These are phyloP conservation scores for Adoxophyes honmai DNA, from an alignment of 1,140 invertebrate genomes.

Conservation along the genomic window DNA sequence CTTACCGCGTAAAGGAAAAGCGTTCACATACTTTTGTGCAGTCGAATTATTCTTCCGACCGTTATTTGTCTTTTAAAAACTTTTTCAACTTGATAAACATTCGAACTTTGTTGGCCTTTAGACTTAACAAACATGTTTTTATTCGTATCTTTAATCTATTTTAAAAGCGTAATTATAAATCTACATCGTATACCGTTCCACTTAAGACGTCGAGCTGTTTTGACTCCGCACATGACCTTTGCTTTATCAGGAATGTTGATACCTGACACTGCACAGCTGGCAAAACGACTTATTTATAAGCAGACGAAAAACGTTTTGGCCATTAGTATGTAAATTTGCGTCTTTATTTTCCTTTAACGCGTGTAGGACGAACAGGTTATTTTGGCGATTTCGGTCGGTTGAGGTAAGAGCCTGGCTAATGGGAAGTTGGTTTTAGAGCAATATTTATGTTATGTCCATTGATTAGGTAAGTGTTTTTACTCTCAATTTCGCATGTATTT, in stretches of 20 bases:
- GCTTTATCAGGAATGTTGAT: slow-evolving; percentile 38
- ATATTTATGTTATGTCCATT: too few species aligned
- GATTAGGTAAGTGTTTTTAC: too few species aligned
- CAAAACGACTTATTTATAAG: slow-evolving; percentile 1
- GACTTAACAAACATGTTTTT: too few species aligned
- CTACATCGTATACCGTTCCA: slow-evolving; percentile 26
- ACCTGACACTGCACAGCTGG: slow-evolving; percentile 34
- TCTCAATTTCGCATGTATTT: too few species aligned
- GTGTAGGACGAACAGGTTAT: background rate
- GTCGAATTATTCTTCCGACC: background rate
- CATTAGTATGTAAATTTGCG: slow-evolving; percentile 1
- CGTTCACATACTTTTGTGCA: background rate
- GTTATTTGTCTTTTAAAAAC: too few species aligned
- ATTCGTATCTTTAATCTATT: too few species aligned
- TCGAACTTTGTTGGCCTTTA: too few species aligned
- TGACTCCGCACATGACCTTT: slow-evolving; percentile 39
- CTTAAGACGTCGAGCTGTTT: slow-evolving; percentile 33
- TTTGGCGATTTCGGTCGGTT: background rate
- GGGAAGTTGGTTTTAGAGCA: slow-evolving; percentile 1
- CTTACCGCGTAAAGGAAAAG: background rate
- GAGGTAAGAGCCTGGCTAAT: background rate
- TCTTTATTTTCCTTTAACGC: slow-evolving; percentile 2
- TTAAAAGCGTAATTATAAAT: too few species aligned
- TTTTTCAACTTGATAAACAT: too few species aligned
- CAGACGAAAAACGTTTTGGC: background rate